These are phyloP conservation scores for Adelognathus sp. DNA, from an alignment of 2,888 invertebrate species.

Conservation along the genomic window DNA sequence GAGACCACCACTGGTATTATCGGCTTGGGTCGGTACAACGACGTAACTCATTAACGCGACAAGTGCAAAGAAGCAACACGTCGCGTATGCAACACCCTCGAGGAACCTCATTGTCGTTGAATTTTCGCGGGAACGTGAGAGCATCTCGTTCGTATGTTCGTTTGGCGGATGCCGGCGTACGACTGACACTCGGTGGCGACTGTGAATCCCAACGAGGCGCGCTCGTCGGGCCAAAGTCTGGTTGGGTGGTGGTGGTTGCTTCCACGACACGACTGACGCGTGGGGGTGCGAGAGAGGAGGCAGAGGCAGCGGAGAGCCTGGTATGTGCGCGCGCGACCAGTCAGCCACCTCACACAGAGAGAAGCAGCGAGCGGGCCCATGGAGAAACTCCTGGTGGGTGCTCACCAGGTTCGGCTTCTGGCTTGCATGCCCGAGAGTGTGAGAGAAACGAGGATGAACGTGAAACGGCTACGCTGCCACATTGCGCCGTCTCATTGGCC, in stretches of 20 bases:
- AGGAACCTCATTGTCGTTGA: slow-evolving; percentile 49
- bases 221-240: slow-evolving; percentile 38
- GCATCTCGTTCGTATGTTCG: slow-evolving; percentile 61
- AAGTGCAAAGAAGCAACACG: slow-evolving; percentile 70
- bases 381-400: slow-evolving; percentile 34
- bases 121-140: slow-evolving; percentile 48
- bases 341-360: slow-evolving; percentile 22
- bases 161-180: slow-evolving; percentile 71
- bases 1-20: slow-evolving; percentile 82
- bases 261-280: too few species aligned
- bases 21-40: slow-evolving; percentile 62
- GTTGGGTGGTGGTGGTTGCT: slow-evolving; percentile 15
- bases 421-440: too few species aligned
- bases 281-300: slow-evolving; percentile 44
- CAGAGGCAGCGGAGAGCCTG: slow-evolving; percentile 1
- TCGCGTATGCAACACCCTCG: slow-evolving; percentile 61
- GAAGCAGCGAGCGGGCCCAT: too few species aligned
- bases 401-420: background rate
- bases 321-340: slow-evolving; percentile 23
- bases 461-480: slow-evolving; percentile 71
- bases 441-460: slow-evolving; percentile 35
- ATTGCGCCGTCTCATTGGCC: slow-evolving; percentile 81
- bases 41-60: slow-evolving; percentile 62
- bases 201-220: slow-evolving; percentile 58
- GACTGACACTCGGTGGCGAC: slow-evolving; percentile 65